Conservation (phyloP, 2,888 invertebrate species). For the Spisula subtruncata region DNA sequence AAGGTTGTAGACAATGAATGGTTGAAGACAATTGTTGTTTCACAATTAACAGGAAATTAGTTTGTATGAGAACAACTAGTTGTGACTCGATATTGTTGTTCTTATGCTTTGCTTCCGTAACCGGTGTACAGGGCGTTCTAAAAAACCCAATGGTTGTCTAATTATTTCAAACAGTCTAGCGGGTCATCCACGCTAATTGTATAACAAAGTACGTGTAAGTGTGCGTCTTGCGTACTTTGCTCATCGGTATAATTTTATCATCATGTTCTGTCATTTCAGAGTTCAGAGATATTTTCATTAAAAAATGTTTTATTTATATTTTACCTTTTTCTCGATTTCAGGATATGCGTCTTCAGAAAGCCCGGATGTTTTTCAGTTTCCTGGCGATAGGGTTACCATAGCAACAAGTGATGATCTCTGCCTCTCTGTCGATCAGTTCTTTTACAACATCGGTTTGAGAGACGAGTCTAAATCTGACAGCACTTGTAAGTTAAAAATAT, state of each 20-base stretch:
- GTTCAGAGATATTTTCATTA: neutral
- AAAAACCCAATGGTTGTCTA: too few relatives aligned
- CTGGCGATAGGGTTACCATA: constrained; percentile 67
- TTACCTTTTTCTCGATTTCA: neutral
- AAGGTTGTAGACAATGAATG: too few relatives aligned
- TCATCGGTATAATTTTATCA: neutral
- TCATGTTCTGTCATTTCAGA: neutral
- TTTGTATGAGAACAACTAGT: too few relatives aligned
- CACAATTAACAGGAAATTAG: too few relatives aligned
- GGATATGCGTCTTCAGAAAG: constrained; percentile 51
- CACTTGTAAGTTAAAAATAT: constrained; percentile 61
- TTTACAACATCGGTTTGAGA: constrained; percentile 65
- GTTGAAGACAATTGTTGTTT: too few relatives aligned
- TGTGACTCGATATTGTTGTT: too few relatives aligned
- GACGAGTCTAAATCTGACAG: constrained; percentile 55
- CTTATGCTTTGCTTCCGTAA: too few relatives aligned
- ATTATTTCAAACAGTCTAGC: too few relatives aligned
- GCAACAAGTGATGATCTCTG: constrained; percentile 67
- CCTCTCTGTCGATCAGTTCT: constrained; percentile 65
- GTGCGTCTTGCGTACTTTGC: neutral
- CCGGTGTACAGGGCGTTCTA: too few relatives aligned
- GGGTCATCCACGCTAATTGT: too few relatives aligned
- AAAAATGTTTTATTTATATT: neutral
- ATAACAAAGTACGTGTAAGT: too few relatives aligned
- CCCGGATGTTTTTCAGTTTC: constrained; percentile 19